A percentile compares a stretch with the other conserved stretches of the same genome.
Conservation (phyloP, 2,113 vertebrate species). For the Condylura cristata region DNA sequence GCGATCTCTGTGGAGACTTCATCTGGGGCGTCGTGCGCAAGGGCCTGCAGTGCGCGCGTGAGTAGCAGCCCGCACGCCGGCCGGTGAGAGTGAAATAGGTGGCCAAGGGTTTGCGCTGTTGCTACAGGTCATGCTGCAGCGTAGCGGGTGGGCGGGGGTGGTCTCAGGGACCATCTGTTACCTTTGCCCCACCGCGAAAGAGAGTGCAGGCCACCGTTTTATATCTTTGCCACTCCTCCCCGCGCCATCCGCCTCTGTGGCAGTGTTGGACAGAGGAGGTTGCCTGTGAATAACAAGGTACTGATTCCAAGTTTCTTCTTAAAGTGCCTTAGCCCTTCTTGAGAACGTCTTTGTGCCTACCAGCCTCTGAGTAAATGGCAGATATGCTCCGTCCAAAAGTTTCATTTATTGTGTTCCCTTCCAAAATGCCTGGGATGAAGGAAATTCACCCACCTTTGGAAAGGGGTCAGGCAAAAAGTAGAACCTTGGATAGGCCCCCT, state of each 20-base stretch:
- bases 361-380: background rate
- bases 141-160: background rate
- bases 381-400: conserved; percentile 1
- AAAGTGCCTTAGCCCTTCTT: background rate
- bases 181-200: background rate
- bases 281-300: background rate
- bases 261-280: background rate
- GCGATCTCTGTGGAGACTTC: conserved; percentile 97
- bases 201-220: background rate
- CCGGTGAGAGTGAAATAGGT: background rate
- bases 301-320: conserved; percentile 36
- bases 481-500: background rate
- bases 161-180: background rate
- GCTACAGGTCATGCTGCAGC: background rate
- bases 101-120: background rate
- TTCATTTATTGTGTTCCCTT: background rate
- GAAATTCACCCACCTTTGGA: background rate
- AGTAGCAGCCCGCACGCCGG: conserved; percentile 84
- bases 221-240: background rate
- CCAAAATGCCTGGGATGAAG: background rate
- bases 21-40: conserved; percentile 97
- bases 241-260: background rate
- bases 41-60: conserved; percentile 93
- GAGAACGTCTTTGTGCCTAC: conserved; percentile 21
- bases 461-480: background rate